Evolutionary conservation across 1,140 invertebrate genomes (phyloP).

Genomic region (Aleiodes sp.): DNA sequence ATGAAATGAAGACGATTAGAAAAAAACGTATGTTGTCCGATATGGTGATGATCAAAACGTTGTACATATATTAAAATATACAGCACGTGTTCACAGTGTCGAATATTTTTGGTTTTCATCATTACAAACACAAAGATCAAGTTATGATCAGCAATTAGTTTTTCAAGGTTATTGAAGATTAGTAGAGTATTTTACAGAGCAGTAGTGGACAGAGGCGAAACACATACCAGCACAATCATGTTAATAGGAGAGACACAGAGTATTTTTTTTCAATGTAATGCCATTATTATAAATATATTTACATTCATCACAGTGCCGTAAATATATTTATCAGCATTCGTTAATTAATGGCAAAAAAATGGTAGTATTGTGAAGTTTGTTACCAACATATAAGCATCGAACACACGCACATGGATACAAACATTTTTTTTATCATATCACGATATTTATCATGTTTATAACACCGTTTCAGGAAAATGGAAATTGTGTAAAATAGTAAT

Average conservation of each 20-base stretch:
- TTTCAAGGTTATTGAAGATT: constrained; percentile 35
- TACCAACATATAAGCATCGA: constrained; percentile 4
- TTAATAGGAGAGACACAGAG: constrained; percentile 47
- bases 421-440: neutral
- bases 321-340: constrained; percentile 35
- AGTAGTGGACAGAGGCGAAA: constrained; percentile 62
- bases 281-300: constrained; percentile 29
- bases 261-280: constrained; percentile 6
- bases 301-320: constrained; percentile 8
- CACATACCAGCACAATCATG: constrained; percentile 64
- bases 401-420: constrained; percentile 6
- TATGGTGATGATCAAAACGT: neutral
- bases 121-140: constrained; percentile 15
- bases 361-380: neutral
- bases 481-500: neutral
- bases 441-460: neutral
- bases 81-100: constrained; percentile 10
- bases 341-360: constrained; percentile 9
- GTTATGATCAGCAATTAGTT: constrained; percentile 44
- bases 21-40: neutral
- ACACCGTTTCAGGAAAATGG: too few species aligned
- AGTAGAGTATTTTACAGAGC: constrained; percentile 54
- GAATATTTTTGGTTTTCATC: neutral
- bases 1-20: neutral
- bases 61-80: neutral